Evolutionary conservation across 1,140 invertebrate species (phyloP).

Genomic region (Parasteatoda tepidariorum): DNA sequence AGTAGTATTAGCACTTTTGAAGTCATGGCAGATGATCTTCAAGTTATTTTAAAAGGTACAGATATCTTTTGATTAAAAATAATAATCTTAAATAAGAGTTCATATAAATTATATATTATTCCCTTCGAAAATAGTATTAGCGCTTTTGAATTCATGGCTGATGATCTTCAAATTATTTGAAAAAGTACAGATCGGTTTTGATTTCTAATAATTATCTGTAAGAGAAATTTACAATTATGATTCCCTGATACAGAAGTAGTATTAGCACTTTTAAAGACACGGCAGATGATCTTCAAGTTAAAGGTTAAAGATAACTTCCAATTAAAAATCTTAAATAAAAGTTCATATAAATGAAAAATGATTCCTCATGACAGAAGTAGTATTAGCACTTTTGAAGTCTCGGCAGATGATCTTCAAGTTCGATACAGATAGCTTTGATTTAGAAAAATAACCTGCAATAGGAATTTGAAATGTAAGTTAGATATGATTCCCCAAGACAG

Average conservation of each 20-base stretch:
- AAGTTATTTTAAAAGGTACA: slow-evolving; percentile 82
- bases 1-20: slow-evolving; percentile 90
- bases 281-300: slow-evolving; percentile 86
- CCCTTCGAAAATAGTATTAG: slow-evolving; percentile 89
- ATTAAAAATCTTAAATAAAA: not conserved
- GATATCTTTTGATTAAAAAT: not conserved
- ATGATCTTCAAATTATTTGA: slow-evolving; percentile 85
- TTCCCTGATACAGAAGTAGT: slow-evolving; percentile 87
- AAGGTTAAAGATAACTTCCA: slow-evolving; percentile 73
- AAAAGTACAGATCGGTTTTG: slow-evolving; percentile 73
- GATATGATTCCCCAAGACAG: slow-evolving; percentile 90
- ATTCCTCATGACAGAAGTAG: slow-evolving; percentile 90
- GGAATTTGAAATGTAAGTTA: slow-evolving; percentile 78
- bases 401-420: slow-evolving; percentile 87
- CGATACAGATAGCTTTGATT: slow-evolving; percentile 68
- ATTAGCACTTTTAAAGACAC: slow-evolving; percentile 91
- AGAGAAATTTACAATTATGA: slow-evolving; percentile 70
- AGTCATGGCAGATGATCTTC: slow-evolving; percentile 86
- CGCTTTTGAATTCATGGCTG: slow-evolving; percentile 88
- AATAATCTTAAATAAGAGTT: not conserved
- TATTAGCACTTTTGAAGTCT: slow-evolving; percentile 88
- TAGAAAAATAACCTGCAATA: not conserved
- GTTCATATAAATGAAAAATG: slow-evolving; percentile 84
- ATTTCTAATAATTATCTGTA: not conserved
- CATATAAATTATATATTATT: slow-evolving; percentile 86